Evolutionary conservation across 2,113 vertebrate species (phyloP).

Genomic region (Vidua chalybeata): DNA sequence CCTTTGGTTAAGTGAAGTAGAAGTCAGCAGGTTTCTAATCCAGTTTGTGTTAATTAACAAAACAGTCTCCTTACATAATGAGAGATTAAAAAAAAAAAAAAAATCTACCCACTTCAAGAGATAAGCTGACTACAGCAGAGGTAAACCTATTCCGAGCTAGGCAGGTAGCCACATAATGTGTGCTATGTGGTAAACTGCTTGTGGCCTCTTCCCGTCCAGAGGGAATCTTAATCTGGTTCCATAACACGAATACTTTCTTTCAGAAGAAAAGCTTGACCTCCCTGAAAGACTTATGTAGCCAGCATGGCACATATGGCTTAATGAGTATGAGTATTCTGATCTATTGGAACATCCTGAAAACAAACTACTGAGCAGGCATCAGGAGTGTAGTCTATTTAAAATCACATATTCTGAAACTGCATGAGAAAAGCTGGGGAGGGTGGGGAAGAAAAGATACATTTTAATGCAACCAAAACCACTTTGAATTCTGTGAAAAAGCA

Average conservation of each 20-base stretch:
- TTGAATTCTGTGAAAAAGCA: not conserved
- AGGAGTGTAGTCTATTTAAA: not conserved
- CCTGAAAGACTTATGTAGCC: not conserved
- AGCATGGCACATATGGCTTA: not conserved
- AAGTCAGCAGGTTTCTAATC: conserved; percentile 29
- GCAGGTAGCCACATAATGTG: not conserved
- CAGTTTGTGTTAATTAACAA: conserved; percentile 6
- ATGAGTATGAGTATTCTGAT: not conserved
- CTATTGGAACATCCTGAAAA: not conserved
- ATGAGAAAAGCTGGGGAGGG: not conserved
- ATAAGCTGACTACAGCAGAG: conserved; percentile 28
- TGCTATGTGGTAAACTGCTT: not conserved
- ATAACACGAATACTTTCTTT: not conserved
- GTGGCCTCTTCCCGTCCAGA: not conserved
- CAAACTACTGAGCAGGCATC: not conserved
- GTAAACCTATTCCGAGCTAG: conserved; percentile 10
- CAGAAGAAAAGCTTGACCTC: not conserved
- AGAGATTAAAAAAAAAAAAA: not conserved
- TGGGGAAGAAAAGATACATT: not conserved
- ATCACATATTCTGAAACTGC: not conserved
- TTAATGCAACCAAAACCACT: not conserved
- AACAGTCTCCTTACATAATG: conserved; percentile 36
- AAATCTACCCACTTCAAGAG: not conserved
- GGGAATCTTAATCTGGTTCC: conserved; percentile 1
- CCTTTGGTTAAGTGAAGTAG: not conserved